Percentiles rank a stretch among this genome's conserved stretches.
phyloP scores from a whole-genome alignment of 2,888 invertebrate genomes.

The Volucella inanis region DNA sequence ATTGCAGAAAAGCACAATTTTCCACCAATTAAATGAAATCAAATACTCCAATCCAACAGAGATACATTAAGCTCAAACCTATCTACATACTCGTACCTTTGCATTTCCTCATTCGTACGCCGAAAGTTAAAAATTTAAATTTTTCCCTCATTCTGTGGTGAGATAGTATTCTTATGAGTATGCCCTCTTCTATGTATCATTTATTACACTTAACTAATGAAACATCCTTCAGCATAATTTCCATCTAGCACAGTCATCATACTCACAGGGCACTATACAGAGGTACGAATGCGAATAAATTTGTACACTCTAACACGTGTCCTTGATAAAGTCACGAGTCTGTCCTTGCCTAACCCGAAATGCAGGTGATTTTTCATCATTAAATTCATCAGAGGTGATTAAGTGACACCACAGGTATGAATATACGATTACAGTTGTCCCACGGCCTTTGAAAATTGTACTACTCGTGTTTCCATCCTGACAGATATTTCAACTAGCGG shows the following conservation, averaged over 20 bases:
- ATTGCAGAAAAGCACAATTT: background rate
- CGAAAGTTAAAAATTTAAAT: conserved; percentile 58
- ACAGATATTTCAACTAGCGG: background rate
- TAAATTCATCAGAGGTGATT: conserved; percentile 40
- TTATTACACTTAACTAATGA: conserved; percentile 59
- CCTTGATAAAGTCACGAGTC: conserved; percentile 20
- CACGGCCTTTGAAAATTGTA: background rate
- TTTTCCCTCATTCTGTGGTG: conserved; percentile 17
- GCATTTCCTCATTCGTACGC: conserved; percentile 1
- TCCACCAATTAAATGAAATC: conserved; percentile 7
- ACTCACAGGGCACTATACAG: background rate
- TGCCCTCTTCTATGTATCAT: background rate
- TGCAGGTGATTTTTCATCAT: conserved; percentile 59
- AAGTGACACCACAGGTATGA: conserved; percentile 37
- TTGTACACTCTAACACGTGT: conserved; percentile 11
- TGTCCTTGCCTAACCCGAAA: conserved; percentile 33
- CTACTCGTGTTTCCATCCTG: too few species aligned
- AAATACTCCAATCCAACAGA: background rate
- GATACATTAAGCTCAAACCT: conserved; percentile 3
- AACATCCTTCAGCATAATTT: conserved; percentile 35
- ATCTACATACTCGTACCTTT: conserved; percentile 23
- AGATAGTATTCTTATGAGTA: background rate
- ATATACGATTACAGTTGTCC: background rate
- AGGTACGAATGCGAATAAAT: background rate
- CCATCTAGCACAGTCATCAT: conserved; percentile 3